A percentile compares a stretch with the other conserved stretches of the same genome.
These are phyloP conservation scores for Argyrosomus japonicus DNA, from an alignment of 2,113 vertebrate genomes.

Conservation along the genomic window DNA sequence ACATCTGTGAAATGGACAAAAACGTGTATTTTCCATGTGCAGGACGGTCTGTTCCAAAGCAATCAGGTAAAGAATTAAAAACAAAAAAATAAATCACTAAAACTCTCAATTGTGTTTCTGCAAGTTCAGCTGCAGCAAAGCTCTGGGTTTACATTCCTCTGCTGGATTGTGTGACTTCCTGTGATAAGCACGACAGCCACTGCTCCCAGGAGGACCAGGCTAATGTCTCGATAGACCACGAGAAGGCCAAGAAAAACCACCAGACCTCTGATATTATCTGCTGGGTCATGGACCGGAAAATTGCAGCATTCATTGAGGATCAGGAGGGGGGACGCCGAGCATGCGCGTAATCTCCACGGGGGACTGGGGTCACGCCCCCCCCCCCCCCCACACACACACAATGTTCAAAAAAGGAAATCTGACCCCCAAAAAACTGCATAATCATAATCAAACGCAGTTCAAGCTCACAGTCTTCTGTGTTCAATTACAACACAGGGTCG, in stretches of 20 bases:
- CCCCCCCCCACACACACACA: too few species aligned
- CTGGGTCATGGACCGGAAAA: slow-evolving; percentile 57
- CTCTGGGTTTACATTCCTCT: slow-evolving; percentile 71
- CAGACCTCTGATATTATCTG: slow-evolving; percentile 63
- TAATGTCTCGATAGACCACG: slow-evolving; percentile 37
- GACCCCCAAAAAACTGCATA: too few species aligned
- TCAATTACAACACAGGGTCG: too few species aligned
- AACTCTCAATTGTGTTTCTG: slow-evolving; percentile 24
- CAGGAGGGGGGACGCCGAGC: not conserved
- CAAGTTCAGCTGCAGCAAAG: slow-evolving; percentile 43
- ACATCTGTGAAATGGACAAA: slow-evolving; percentile 17
- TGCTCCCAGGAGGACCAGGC: slow-evolving; percentile 44
- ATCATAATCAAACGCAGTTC: too few species aligned
- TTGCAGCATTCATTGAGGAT: slow-evolving; percentile 49
- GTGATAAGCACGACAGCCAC: slow-evolving; percentile 66
- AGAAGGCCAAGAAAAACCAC: slow-evolving; percentile 55
- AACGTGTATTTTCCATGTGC: not conserved
- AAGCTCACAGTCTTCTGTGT: too few species aligned
- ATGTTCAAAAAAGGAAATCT: too few species aligned
- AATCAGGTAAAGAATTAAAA: slow-evolving; percentile 61
- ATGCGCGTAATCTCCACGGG: too few species aligned
- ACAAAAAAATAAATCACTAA: slow-evolving; percentile 17
- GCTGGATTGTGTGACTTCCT: slow-evolving; percentile 71
- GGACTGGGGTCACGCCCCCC: too few species aligned
- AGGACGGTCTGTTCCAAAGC: slow-evolving; percentile 40